Evolutionary conservation across 2,888 invertebrate genomes (phyloP).

Genomic region (Drosophila mulleri): DNA sequence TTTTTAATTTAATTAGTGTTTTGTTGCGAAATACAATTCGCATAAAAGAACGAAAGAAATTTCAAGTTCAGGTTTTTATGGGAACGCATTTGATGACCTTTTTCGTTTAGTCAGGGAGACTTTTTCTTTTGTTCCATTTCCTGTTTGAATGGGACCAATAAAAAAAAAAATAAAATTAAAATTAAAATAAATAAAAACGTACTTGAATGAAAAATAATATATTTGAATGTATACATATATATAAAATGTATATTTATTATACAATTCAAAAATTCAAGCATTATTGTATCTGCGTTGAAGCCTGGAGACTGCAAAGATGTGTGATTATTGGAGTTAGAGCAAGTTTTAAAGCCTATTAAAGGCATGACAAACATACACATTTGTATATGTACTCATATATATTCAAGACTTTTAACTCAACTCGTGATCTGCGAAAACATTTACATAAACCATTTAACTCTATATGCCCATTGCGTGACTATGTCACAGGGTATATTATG

Average conservation of each 20-base stretch:
- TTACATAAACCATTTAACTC: too few relatives aligned
- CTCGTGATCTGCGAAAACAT: too few relatives aligned
- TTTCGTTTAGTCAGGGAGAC: too few relatives aligned
- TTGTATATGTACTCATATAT: not conserved
- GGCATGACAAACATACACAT: not conserved
- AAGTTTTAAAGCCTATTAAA: not conserved
- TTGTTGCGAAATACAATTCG: not conserved
- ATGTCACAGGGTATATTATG: slow-evolving; percentile 20
- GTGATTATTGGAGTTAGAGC: not conserved
- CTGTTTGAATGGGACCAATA: not conserved
- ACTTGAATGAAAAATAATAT: not conserved
- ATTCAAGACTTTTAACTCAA: too few relatives aligned
- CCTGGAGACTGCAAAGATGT: not conserved
- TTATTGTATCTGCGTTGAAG: too few relatives aligned
- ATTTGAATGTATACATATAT: not conserved
- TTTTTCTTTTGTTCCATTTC: not conserved
- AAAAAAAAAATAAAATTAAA: not conserved
- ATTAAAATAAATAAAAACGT: too few relatives aligned
- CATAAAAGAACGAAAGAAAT: not conserved
- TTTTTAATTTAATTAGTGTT: not conserved
- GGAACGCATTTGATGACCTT: not conserved
- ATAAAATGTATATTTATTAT: too few relatives aligned
- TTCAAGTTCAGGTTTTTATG: not conserved
- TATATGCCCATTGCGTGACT: not conserved
- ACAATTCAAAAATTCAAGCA: too few relatives aligned